Conservation (phyloP, 2,113 vertebrate species). For the Octodon degus region DNA sequence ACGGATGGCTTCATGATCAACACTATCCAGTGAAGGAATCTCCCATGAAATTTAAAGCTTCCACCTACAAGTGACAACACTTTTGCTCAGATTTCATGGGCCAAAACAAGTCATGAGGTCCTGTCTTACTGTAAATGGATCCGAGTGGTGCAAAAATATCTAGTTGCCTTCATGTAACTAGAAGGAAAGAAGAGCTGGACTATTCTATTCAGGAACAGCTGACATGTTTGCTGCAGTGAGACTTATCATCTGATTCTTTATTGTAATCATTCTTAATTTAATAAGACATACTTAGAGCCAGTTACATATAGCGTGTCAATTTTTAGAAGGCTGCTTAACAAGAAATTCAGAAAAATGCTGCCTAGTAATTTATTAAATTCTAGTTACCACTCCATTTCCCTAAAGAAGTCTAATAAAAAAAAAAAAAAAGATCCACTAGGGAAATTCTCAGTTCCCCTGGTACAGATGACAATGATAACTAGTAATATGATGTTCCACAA, state of each 20-base stretch:
- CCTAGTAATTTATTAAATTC: slow-evolving; percentile 20
- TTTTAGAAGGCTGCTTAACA: background rate
- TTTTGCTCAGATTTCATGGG: background rate
- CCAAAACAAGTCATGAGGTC: slow-evolving; percentile 19
- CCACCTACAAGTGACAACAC: background rate
- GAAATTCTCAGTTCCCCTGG: background rate
- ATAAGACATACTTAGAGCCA: background rate
- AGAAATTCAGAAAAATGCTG: background rate
- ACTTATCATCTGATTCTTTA: slow-evolving; percentile 34
- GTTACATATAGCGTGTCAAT: background rate
- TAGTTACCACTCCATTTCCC: background rate
- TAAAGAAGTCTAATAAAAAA: slow-evolving; percentile 23
- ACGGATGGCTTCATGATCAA: background rate
- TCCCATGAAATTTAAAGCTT: background rate
- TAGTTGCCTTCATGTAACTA: background rate
- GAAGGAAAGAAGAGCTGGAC: background rate
- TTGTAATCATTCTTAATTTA: slow-evolving; percentile 27
- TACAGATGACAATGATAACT: slow-evolving; percentile 5
- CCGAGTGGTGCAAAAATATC: background rate
- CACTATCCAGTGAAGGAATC: background rate
- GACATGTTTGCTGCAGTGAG: background rate
- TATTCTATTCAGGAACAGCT: background rate
- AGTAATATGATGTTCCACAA: background rate
- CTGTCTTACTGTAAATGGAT: background rate
- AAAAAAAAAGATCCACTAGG: slow-evolving; percentile 2